Percentiles rank a stretch among this genome's conserved stretches.
These are phyloP conservation scores for Pheosia gnoma DNA, from an alignment of 2,888 invertebrate species.

Conservation along the genomic window DNA sequence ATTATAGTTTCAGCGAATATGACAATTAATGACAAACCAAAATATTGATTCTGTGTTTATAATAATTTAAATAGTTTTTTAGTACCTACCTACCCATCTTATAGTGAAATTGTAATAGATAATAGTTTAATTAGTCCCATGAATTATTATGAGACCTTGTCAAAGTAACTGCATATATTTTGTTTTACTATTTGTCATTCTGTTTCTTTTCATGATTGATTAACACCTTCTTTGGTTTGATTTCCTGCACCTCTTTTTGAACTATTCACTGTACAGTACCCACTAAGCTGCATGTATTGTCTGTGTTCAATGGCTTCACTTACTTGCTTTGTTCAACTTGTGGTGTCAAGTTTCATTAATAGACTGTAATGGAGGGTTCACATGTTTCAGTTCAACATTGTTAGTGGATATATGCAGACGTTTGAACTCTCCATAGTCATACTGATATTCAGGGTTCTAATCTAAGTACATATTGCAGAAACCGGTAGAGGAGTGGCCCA, in stretches of 20 bases:
- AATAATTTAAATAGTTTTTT: no score
- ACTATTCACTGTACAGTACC: neutral
- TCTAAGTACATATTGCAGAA: constrained; percentile 82
- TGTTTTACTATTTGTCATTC: constrained; percentile 47
- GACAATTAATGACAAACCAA: no score
- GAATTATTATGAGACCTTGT: neutral
- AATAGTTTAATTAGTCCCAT: neutral
- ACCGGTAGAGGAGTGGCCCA: constrained; percentile 98
- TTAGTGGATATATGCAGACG: constrained; percentile 23
- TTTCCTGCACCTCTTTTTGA: constrained; percentile 18
- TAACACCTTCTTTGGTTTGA: constrained; percentile 34
- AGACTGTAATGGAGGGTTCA: constrained; percentile 30
- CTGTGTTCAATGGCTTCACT: constrained; percentile 55
- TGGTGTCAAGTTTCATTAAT: constrained; percentile 53
- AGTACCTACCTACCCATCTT: no score
- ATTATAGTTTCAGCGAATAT: no score
- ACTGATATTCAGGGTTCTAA: constrained; percentile 3
- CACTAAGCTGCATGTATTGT: constrained; percentile 13
- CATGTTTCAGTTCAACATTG: constrained; percentile 17
- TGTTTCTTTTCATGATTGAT: constrained; percentile 38
- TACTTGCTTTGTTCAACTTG: constrained; percentile 50
- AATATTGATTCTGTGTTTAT: no score
- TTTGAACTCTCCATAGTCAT: constrained; percentile 20
- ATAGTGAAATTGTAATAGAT: neutral
- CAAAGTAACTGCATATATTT: constrained; percentile 28